Evolutionary conservation across 2,888 invertebrate genomes (phyloP), one percentile per base, ranked within the genome.

Genomic region (Protonemura montana): DNA sequence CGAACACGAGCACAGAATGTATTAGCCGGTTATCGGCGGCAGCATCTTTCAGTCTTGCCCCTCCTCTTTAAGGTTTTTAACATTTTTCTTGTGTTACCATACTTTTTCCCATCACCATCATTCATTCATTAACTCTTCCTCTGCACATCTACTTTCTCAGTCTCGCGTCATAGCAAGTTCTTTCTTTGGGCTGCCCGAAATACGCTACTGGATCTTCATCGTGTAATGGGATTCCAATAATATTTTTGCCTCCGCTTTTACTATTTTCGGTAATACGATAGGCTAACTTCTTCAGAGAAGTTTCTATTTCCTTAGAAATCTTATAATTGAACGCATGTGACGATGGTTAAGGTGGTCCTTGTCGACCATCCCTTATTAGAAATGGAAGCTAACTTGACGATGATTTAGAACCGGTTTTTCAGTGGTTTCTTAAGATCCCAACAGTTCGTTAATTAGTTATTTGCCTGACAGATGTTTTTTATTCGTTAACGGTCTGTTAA

Each of bases 61-160:
- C 78, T 27, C 78, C 78, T 26, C 78, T 78, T 26, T 26, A 13
- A 78, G 78, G 25, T 25, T 78, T 78, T 78, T 78, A 78, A 27
- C 26, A 78, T 78, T 27, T 78, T 78, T n/a, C 78, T 78, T 27
- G 78, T 78, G 28, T 78, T 25, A 78, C 78, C 78, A 26, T 78
- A 78, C 28, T 78, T 78, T 78, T 78, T 78, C 28, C 78, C 28
- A 27, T 78, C 28, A 78, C 78, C 78, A 28, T 78, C 78, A 78
- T 78, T 78, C 78, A 78, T 78, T 78, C 78, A 78, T 78, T 78
- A 78, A 28, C 27, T 78, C 78, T 78, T 78, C 16, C 26, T 78
- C 59, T 59, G 59, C 59, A 59, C 21, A 10, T 59, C 78, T 25
- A 2, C 78, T 26, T 27, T 78, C 78, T 78, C 59, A 21, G 3